These are phyloP conservation scores for Bujurquina vittata DNA, from an alignment of 2,113 vertebrate species.

Conservation along the genomic window DNA sequence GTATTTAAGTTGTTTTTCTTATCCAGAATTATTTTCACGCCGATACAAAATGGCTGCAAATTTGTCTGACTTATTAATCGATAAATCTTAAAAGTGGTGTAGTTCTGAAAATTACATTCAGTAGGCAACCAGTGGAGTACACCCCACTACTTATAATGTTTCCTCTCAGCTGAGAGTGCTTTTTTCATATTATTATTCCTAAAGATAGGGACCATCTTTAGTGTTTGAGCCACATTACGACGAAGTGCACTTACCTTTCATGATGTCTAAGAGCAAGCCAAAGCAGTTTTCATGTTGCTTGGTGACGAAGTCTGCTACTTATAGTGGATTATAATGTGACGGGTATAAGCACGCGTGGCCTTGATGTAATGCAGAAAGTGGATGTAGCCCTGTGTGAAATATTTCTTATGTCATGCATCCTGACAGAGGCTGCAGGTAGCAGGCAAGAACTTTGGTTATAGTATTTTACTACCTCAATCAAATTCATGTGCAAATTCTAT, in stretches of 20 bases:
- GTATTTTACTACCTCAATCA: constrained; percentile 48
- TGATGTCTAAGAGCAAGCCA: constrained; percentile 42
- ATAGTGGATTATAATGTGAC: constrained; percentile 13
- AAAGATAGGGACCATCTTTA: constrained; percentile 57
- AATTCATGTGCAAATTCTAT: constrained; percentile 80
- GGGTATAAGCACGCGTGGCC: neutral
- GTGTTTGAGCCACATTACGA: constrained; percentile 55
- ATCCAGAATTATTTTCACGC: neutral
- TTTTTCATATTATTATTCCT: constrained; percentile 53
- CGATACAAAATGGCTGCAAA: neutral
- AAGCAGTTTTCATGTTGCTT: constrained; percentile 50
- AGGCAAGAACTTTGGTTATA: constrained; percentile 7
- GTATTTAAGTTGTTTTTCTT: neutral
- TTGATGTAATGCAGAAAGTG: constrained; percentile 11
- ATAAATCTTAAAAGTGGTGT: constrained; percentile 22
- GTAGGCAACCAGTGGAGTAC: constrained; percentile 24
- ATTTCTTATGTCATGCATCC: neutral
- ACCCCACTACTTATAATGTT: constrained; percentile 25
- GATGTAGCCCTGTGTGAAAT: neutral
- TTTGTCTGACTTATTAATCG: constrained; percentile 27
- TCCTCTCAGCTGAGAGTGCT: constrained; percentile 41
- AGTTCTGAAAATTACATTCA: constrained; percentile 40
- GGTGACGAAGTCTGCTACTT: constrained; percentile 28
- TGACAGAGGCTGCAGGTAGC: neutral
- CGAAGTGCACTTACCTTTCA: constrained; percentile 61